Evolutionary conservation across 2,888 invertebrate species (phyloP), one percentile per base, ranked within the genome.

Genomic region (Drosophila maculinotata): DNA sequence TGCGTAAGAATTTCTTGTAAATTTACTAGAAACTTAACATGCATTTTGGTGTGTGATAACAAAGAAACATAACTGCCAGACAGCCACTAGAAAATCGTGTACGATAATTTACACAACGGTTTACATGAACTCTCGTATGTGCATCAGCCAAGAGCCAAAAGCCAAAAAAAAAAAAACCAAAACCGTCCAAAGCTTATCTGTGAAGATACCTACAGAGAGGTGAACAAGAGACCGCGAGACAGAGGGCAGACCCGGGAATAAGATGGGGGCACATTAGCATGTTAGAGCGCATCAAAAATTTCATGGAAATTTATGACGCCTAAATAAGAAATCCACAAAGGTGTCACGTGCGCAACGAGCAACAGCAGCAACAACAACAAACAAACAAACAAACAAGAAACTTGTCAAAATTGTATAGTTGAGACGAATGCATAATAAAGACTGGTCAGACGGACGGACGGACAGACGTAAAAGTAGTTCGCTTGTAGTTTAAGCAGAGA

Each of bases 221-320:
- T n/a, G n/a, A n/a, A n/a, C n/a, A n/a, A 44, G 26, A 48, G 7
- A 20, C 48, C 30, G 20, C 48, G 26, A 28, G 17, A 42, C 35
- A 33, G 28, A 51, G 15, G 58, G 14, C 10, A 26, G 17, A 8
- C 12, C 9, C 45, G 26, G 30, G 20, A 14, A 20, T 25, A 33
- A 28, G 23, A 33, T 20, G 20, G 20, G 7, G 26, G 41, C 67
- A 23, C 83, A 81, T 81, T 81, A 81, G 72, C 81, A 83, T 80
- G 72, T 83, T 70, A 49, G 57, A 57, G 75, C 65, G 67, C 70
- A 74, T 57, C 56, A 69, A 69, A 72, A 68, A 74, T 70, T 85
- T 82, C 85, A 69, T 67, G 69, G 82, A 79, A 85, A 83, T 85
- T 82, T 85, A 83, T 85, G 79, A 73, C 47, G 66, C 60, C 68